Conservation (phyloP, 2,113 vertebrate genomes). For the Petrocephalus zakoni region DNA sequence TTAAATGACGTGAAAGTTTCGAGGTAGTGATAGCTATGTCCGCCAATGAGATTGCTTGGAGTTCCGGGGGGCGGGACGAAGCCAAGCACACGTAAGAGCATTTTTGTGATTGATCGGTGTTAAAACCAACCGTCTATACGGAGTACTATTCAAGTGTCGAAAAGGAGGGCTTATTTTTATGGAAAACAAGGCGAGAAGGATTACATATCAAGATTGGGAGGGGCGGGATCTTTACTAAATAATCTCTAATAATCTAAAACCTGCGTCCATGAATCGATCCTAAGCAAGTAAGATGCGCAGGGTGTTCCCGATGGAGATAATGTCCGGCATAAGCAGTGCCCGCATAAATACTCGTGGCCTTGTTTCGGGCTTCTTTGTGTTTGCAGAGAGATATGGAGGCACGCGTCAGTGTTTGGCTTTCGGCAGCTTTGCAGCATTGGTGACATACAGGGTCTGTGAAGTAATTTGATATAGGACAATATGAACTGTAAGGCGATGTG, state of each 20-base stretch:
- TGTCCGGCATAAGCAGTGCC: not conserved
- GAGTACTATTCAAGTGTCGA: not conserved
- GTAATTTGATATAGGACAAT: not conserved
- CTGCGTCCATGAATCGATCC: not conserved
- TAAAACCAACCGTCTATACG: constrained; percentile 38
- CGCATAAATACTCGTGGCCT: not conserved
- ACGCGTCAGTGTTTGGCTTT: constrained; percentile 10
- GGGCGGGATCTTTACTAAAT: constrained; percentile 18
- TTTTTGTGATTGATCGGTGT: constrained; percentile 39
- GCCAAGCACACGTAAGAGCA: not conserved
- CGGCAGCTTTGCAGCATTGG: not conserved
- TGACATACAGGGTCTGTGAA: not conserved
- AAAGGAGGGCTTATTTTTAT: constrained; percentile 45
- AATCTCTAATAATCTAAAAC: constrained; percentile 3
- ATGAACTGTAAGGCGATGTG: not conserved
- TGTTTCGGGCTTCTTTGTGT: not conserved
- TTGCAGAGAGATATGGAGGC: not conserved
- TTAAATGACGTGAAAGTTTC: constrained; percentile 28
- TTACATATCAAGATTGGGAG: constrained; percentile 36
- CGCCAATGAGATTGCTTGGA: constrained; percentile 40
- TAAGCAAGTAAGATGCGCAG: not conserved
- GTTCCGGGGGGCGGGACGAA: not conserved
- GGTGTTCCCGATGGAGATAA: not conserved
- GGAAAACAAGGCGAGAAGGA: constrained; percentile 60
- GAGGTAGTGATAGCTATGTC: not conserved